Evolutionary conservation across 2,888 invertebrate species (phyloP).

Genomic region (Syrphus vitripennis): DNA sequence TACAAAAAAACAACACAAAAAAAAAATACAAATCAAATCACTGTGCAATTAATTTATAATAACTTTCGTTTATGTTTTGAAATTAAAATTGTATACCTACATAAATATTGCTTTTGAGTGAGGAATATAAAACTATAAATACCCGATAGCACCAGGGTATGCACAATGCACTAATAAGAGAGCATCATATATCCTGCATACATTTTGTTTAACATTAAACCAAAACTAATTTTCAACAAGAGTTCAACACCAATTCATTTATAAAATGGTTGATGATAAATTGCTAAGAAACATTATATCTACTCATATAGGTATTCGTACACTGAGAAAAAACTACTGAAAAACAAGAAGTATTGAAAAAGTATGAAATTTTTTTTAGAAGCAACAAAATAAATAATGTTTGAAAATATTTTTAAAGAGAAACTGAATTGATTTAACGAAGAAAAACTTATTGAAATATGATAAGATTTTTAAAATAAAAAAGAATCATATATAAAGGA

Average conservation of each 20-base stretch:
- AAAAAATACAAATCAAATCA: conserved; percentile 32
- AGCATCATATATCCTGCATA: conserved; percentile 25
- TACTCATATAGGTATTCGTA: no score
- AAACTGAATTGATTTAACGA: no score
- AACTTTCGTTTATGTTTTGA: conserved; percentile 60
- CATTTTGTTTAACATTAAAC: conserved; percentile 56
- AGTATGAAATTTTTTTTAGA: no score
- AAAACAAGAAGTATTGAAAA: no score
- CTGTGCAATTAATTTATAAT: conserved; percentile 60
- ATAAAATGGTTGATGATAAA: conserved; percentile 29
- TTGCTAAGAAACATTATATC: conserved; percentile 13
- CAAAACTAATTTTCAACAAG: conserved; percentile 57
- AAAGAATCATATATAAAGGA: no score
- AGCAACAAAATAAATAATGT: no score
- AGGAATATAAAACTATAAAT: conserved; percentile 15
- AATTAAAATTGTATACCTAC: conserved; percentile 46
- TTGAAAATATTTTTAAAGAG: no score
- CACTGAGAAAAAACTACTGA: no score
- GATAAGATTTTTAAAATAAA: no score
- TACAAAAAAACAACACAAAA: no score
- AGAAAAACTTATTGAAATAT: no score
- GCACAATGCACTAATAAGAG: no score
- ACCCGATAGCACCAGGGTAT: conserved; percentile 1
- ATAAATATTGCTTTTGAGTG: conserved; percentile 34
- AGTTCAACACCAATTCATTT: conserved; percentile 39